Conservation (phyloP, 2,797 vertebrate genomes). For the Hapalemur alaotrensis region DNA sequence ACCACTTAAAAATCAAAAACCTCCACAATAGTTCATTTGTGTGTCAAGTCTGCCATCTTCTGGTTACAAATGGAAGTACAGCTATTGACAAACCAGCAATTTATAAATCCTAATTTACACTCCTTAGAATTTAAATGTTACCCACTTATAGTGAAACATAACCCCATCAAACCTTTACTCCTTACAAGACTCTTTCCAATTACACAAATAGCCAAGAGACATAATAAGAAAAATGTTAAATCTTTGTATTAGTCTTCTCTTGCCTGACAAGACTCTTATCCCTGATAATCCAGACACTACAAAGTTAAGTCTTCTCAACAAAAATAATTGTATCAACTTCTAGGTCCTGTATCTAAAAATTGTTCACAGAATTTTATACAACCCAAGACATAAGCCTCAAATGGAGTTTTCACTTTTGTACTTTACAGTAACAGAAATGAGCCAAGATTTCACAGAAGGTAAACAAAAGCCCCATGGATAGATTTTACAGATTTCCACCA, state of each 20-base stretch:
- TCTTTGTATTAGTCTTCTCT: neutral
- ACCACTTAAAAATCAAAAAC: conserved; percentile 45
- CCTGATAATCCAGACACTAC: neutral
- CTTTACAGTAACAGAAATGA: neutral
- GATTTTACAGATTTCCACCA: neutral
- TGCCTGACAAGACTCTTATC: neutral
- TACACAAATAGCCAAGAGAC: neutral
- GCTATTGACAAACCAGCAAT: neutral
- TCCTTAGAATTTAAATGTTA: conserved; percentile 15
- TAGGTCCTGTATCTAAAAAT: neutral
- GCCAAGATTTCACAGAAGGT: neutral
- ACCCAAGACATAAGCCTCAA: neutral
- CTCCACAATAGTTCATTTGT: neutral
- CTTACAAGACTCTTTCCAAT: neutral
- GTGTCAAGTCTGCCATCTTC: conserved; percentile 68
- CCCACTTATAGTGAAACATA: neutral
- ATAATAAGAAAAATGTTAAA: neutral
- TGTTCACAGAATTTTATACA: neutral
- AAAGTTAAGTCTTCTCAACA: neutral
- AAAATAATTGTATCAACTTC: neutral
- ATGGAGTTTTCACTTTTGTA: neutral
- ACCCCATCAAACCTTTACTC: neutral
- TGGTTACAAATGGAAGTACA: conserved; percentile 45
- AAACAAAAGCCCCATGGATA: neutral
- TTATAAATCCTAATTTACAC: neutral